Base-by-base conservation (phyloP, 2,797 vertebrate species). In the Chloroceryle amazona region DNA sequence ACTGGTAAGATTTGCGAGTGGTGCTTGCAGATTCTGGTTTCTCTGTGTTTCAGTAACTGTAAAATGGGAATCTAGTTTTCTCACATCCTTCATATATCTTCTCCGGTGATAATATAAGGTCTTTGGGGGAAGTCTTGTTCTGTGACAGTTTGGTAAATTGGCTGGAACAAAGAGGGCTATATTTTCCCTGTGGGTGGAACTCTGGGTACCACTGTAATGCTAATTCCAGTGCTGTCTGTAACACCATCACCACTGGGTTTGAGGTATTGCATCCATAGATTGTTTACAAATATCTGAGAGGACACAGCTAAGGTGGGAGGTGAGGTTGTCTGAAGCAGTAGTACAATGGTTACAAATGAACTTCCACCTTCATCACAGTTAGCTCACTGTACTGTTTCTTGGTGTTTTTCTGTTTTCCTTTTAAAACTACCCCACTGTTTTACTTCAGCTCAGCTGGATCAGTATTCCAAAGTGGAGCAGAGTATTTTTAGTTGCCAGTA, bases 371-470 rank as follows among this genome's bases (percentile, higher is more conserved):
- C 37, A 51, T 17, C 41, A 39, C 10, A 72, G 35, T 49, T 78
- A 85, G 49, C 6, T 29, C 6, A 3, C 37, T 89, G 23, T 47
- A 22, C 68, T 65, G 20, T 31, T 81, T 79, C 60, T 42, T 71
- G 63, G 23, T 17, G 5, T 51, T 82, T 67, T 80, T 51, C 23
- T 60, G 15, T 81, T 60, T 52, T 89, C 33, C 44, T 46, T 46
- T 71, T 39, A 49, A 61, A 79, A 46, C 31, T 41, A 9, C 7
- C 21, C 6, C 6, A 79, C 7, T 5, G 57, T 3, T 47, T 75
- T 87, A 5, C 7, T 2, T 0, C 26, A 67, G 51, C n/a, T 83
- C 0, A 0, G 11, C 8, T 74, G 57, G 61, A 49, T 82, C n/a
- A 54, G 9, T 82, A 15, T 4, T 55, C 54, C 89, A 44, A 67